Conservation (phyloP, 1,140 invertebrate species). For the Drosophila orena region DNA sequence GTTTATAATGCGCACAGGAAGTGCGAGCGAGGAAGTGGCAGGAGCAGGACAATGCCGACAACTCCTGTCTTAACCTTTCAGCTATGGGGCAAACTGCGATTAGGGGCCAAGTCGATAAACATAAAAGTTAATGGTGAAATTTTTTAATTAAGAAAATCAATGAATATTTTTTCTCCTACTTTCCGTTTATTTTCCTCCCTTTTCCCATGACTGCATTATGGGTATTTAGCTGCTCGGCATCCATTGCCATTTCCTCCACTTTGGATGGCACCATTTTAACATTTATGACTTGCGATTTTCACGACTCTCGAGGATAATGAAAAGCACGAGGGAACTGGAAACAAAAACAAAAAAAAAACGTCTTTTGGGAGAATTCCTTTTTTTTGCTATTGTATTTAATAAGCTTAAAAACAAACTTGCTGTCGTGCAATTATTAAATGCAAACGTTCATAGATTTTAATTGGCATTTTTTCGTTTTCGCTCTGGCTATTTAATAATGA, state of each 20-base stretch:
- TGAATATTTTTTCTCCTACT: constrained; percentile 68
- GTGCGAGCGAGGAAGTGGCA: constrained; percentile 10
- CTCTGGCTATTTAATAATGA: constrained; percentile 71
- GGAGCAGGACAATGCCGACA: constrained; percentile 13
- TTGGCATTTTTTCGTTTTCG: constrained; percentile 60
- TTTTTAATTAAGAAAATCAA: constrained; percentile 83
- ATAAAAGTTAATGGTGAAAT: constrained; percentile 78
- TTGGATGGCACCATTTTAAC: constrained; percentile 44
- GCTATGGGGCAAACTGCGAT: constrained; percentile 42
- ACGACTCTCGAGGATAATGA: constrained; percentile 34
- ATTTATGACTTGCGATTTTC: constrained; percentile 56
- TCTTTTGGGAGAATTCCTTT: constrained; percentile 24
- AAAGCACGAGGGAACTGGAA: background rate
- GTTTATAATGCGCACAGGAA: constrained; percentile 79
- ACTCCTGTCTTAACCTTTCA: constrained; percentile 59
- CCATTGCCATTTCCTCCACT: constrained; percentile 13
- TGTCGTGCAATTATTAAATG: constrained; percentile 71
- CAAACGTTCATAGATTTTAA: constrained; percentile 76
- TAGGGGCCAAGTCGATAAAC: constrained; percentile 66
- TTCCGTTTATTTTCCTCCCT: background rate
- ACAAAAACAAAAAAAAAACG: background rate
- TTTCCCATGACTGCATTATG: constrained; percentile 27
- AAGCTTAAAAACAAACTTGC: constrained; percentile 55
- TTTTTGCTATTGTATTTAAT: constrained; percentile 34
- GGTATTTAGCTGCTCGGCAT: constrained; percentile 36